Conservation (phyloP, 2,888 invertebrate genomes). For the Unio delphinus region DNA sequence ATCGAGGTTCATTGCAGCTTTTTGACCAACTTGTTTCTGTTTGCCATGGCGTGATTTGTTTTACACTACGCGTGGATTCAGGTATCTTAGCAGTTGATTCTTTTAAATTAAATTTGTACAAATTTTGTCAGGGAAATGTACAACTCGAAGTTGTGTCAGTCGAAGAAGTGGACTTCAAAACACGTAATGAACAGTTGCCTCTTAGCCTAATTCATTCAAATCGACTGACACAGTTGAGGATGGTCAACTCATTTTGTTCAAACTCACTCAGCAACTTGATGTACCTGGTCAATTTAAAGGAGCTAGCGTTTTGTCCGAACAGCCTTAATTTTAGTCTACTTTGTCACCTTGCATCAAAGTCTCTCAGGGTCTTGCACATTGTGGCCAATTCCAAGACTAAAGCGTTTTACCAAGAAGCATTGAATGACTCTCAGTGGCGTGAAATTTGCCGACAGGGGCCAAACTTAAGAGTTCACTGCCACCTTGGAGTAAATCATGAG, state of each 20-base stretch:
- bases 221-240: slow-evolving; percentile 23
- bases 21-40: slow-evolving; percentile 18
- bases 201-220: slow-evolving; percentile 29
- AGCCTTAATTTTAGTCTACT: slow-evolving; percentile 38
- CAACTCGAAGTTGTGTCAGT: slow-evolving; percentile 18
- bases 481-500: slow-evolving; percentile 30
- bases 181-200: slow-evolving; percentile 31
- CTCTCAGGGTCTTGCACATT: slow-evolving; percentile 34
- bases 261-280: slow-evolving; percentile 37
- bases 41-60: slow-evolving; percentile 16
- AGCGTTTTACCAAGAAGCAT: slow-evolving; percentile 35
- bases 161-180: slow-evolving; percentile 20
- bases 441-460: slow-evolving; percentile 30
- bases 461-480: slow-evolving; percentile 32
- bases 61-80: slow-evolving; percentile 15
- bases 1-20: slow-evolving; percentile 20
- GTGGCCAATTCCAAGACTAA: slow-evolving; percentile 29
- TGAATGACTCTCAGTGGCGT: slow-evolving; percentile 39
- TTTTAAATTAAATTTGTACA: slow-evolving; percentile 17
- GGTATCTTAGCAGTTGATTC: slow-evolving; percentile 13
- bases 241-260: slow-evolving; percentile 38
- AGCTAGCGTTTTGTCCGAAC: slow-evolving; percentile 37
- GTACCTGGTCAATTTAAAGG: slow-evolving; percentile 41
- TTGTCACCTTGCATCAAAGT: slow-evolving; percentile 29
- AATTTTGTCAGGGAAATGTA: slow-evolving; percentile 26